A percentile compares a stretch with the other conserved stretches of the same genome.
Conservation (phyloP, 2,888 invertebrate species). For the Hymenopus coronatus region DNA sequence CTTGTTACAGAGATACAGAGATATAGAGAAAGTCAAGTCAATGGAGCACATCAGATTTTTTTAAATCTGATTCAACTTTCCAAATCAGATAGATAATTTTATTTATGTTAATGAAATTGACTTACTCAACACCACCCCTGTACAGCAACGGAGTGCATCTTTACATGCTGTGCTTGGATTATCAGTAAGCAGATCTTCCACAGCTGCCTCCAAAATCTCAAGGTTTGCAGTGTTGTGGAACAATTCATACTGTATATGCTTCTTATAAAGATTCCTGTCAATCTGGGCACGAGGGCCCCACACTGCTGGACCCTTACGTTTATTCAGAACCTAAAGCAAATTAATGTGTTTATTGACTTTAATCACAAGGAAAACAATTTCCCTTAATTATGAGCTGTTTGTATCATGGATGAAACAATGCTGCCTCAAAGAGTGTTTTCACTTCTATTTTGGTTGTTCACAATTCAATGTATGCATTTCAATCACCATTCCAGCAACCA, state of each 20-base stretch:
- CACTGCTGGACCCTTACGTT: conserved; percentile 80
- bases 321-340: conserved; percentile 63
- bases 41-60: too few relatives aligned
- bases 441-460: too few relatives aligned
- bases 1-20: too few relatives aligned
- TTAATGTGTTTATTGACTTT: background rate
- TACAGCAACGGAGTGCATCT: conserved; percentile 44
- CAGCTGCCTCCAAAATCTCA: conserved; percentile 65
- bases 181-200: conserved; percentile 72
- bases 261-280: conserved; percentile 75
- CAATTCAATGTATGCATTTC: too few relatives aligned
- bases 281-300: conserved; percentile 89
- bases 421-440: too few relatives aligned
- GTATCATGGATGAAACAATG: too few relatives aligned
- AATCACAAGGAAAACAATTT: too few relatives aligned
- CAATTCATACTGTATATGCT: conserved; percentile 69
- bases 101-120: background rate
- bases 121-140: conserved; percentile 55
- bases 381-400: too few relatives aligned
- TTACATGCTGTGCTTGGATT: conserved; percentile 36
- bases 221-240: conserved; percentile 61
- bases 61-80: too few relatives aligned
- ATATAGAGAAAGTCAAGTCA: too few relatives aligned
- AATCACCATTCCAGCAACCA: too few relatives aligned
- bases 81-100: too few relatives aligned